These are phyloP conservation scores for Lepilemur ruficaudatus DNA, from an alignment of 2,797 vertebrate species.

Conservation along the genomic window DNA sequence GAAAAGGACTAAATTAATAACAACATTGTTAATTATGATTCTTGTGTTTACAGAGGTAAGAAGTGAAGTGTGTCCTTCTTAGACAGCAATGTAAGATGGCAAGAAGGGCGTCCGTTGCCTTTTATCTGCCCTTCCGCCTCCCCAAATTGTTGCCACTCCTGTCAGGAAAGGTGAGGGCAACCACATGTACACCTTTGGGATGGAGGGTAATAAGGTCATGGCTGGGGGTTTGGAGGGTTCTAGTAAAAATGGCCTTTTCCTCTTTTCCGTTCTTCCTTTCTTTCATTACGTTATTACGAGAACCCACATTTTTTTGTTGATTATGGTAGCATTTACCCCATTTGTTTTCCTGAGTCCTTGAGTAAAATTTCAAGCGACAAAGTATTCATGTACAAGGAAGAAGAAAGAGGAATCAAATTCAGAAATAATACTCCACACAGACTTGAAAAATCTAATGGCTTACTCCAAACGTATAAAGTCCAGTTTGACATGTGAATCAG, in stretches of 20 bases:
- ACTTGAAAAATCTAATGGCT: neutral
- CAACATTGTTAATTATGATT: neutral
- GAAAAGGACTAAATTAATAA: neutral
- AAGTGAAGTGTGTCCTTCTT: neutral
- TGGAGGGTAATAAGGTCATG: neutral
- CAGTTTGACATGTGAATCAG: neutral
- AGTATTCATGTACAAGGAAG: neutral
- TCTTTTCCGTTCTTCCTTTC: neutral
- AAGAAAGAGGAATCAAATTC: neutral
- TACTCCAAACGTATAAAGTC: neutral
- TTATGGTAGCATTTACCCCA: neutral
- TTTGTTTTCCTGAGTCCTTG: neutral
- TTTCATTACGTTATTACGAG: neutral
- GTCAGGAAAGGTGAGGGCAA: neutral
- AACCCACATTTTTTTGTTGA: neutral
- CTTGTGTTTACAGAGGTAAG: conserved; percentile 6
- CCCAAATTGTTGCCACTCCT: neutral
- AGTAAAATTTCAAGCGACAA: neutral
- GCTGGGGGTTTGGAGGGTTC: neutral
- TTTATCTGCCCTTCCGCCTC: neutral
- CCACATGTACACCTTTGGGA: rapidly evolving
- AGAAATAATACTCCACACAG: neutral
- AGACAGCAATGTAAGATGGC: neutral
- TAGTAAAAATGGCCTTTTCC: neutral
- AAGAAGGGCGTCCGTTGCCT: neutral